A percentile compares a stretch with the other conserved stretches of the same genome.
phyloP scores from a whole-genome alignment of 2,113 vertebrate genomes.

The Ochotona curzoniae region DNA sequence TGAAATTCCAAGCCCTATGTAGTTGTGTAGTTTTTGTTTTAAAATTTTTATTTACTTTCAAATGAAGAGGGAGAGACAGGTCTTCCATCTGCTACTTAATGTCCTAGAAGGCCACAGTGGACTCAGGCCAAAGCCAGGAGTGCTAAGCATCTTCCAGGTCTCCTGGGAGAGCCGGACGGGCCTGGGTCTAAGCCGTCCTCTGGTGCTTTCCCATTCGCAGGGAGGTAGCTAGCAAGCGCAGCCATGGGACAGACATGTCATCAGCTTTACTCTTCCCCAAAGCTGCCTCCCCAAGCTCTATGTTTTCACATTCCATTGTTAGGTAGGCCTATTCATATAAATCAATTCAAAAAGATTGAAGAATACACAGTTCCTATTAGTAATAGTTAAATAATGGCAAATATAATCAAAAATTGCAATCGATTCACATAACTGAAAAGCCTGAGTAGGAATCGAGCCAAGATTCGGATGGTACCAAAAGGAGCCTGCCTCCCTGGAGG shows the following conservation, averaged over 20 bases:
- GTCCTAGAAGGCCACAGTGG: no score
- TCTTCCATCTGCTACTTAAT: no score
- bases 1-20: neutral
- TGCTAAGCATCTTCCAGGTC: no score
- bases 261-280: no score
- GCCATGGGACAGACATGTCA: no score
- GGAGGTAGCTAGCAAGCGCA: no score
- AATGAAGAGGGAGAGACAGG: no score
- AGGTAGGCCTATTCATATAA: neutral
- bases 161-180: no score
- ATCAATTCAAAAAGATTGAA: neutral
- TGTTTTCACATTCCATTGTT: neutral
- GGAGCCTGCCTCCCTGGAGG: neutral
- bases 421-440: neutral
- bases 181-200: no score
- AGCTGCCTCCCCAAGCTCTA: neutral
- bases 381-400: neutral
- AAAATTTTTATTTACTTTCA: no score
- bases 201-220: no score
- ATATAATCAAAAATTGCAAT: neutral
- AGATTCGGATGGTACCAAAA: neutral
- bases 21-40: neutral
- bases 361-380: neutral
- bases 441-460: neutral
- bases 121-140: no score